Conservation (phyloP, 2,888 invertebrate species). For the Cybosia mesomella region DNA sequence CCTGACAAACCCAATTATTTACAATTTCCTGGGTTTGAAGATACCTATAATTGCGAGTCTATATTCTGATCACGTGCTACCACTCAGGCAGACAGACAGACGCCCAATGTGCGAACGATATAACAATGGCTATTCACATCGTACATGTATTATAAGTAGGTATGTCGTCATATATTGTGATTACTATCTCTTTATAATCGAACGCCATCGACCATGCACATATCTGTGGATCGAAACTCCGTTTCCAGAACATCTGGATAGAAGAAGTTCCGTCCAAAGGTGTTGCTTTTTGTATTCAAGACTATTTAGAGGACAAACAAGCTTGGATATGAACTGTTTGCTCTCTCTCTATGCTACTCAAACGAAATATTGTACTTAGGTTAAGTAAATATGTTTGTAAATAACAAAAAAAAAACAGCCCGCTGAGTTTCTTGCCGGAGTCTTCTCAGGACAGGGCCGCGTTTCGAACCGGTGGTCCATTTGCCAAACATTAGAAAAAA, state of each 20-base stretch:
- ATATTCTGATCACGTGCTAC: slow-evolving; percentile 46
- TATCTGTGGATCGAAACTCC: neutral
- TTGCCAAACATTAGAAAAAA: no score
- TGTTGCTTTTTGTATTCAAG: neutral
- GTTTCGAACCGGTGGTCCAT: no score
- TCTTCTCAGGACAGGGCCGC: no score
- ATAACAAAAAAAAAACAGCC: no score
- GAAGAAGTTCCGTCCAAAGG: neutral
- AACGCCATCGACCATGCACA: neutral
- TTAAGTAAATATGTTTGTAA: no score
- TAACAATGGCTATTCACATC: slow-evolving; percentile 48
- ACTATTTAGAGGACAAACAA: no score
- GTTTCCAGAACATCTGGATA: neutral
- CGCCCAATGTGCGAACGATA: slow-evolving; percentile 43
- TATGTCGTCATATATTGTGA: slow-evolving; percentile 39
- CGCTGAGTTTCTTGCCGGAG: no score
- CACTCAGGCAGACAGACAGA: slow-evolving; percentile 38
- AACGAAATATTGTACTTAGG: no score
- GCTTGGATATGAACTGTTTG: no score
- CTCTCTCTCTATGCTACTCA: no score
- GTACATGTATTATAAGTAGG: slow-evolving; percentile 41
- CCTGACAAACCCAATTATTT: neutral
- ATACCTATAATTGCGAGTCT: slow-evolving; percentile 30
- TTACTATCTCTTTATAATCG: slow-evolving; percentile 34
- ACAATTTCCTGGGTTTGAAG: slow-evolving; percentile 22